These are phyloP conservation scores for Eudasyphora cyanicolor DNA, from an alignment of 2,888 invertebrate species.

Conservation along the genomic window DNA sequence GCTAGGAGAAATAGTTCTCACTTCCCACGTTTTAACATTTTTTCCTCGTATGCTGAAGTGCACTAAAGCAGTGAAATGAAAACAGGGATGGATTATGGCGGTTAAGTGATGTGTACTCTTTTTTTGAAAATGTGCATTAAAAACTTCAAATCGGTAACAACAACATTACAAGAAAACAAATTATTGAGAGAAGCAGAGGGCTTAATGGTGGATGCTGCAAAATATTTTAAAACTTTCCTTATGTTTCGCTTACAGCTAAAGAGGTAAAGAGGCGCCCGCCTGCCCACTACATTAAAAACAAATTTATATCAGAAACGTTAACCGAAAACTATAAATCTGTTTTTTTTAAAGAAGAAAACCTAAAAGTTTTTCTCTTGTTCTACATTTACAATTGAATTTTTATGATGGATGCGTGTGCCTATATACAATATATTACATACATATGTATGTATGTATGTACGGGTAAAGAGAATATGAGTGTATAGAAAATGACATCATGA, in stretches of 20 bases:
- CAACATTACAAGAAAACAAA: not conserved
- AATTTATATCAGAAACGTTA: not conserved
- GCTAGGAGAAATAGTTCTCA: too few relatives aligned
- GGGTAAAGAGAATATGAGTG: not conserved
- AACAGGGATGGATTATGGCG: not conserved
- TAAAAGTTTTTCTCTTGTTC: conserved; percentile 32
- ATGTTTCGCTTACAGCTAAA: not conserved
- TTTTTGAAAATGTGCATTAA: not conserved
- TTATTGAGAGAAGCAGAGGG: not conserved
- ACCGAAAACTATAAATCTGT: not conserved
- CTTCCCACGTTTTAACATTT: too few relatives aligned
- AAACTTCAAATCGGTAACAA: not conserved
- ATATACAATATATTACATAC: not conserved
- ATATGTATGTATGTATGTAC: not conserved
- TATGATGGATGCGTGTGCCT: not conserved
- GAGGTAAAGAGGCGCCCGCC: not conserved
- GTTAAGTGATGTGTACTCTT: not conserved
- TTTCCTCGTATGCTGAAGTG: too few relatives aligned
- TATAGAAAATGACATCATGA: conserved; percentile 7
- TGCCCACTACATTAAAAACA: not conserved
- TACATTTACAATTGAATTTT: conserved; percentile 19
- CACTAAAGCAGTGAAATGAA: too few relatives aligned
- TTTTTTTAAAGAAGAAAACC: not conserved
- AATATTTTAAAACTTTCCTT: not conserved
- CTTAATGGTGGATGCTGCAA: not conserved